Evolutionary conservation across 2,797 vertebrate species (phyloP).

Genomic region (Hippopotamyrus pictus): DNA sequence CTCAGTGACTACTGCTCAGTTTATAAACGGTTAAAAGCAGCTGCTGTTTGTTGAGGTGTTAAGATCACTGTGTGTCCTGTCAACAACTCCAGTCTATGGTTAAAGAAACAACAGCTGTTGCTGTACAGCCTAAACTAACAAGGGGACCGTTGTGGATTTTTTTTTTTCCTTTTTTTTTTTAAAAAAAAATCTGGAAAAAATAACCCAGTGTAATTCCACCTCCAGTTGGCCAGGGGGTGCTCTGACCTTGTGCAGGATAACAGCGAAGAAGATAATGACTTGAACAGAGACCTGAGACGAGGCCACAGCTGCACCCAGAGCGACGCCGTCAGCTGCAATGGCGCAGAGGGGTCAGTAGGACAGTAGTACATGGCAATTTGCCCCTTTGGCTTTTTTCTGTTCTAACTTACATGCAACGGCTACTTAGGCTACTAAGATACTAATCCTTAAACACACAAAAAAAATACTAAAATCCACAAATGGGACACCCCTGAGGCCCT

Average conservation of each 20-base stretch:
- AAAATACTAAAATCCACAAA: background rate
- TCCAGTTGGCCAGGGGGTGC: background rate
- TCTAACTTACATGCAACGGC: background rate
- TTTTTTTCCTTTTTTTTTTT: background rate
- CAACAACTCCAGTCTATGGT: background rate
- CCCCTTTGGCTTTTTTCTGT: background rate
- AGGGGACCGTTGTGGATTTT: background rate
- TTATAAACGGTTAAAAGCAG: background rate
- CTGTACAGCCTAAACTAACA: background rate
- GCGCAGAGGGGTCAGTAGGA: background rate
- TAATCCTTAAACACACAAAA: background rate
- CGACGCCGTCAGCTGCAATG: slow-evolving; percentile 62
- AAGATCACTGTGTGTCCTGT: background rate
- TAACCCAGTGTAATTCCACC: background rate
- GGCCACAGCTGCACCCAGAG: slow-evolving; percentile 67
- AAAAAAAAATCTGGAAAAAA: background rate
- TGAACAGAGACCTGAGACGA: slow-evolving; percentile 65
- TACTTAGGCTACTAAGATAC: background rate
- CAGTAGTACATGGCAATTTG: background rate
- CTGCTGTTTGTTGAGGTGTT: background rate
- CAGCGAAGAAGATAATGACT: slow-evolving; percentile 69
- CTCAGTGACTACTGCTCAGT: background rate
- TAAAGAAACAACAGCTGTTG: background rate
- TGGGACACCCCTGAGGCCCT: background rate
- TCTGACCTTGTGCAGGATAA: slow-evolving; percentile 73